Percentiles rank a stretch among this genome's conserved stretches.
Conservation (phyloP, 2,797 vertebrate genomes). For the Otolemur crassicaudatus region DNA sequence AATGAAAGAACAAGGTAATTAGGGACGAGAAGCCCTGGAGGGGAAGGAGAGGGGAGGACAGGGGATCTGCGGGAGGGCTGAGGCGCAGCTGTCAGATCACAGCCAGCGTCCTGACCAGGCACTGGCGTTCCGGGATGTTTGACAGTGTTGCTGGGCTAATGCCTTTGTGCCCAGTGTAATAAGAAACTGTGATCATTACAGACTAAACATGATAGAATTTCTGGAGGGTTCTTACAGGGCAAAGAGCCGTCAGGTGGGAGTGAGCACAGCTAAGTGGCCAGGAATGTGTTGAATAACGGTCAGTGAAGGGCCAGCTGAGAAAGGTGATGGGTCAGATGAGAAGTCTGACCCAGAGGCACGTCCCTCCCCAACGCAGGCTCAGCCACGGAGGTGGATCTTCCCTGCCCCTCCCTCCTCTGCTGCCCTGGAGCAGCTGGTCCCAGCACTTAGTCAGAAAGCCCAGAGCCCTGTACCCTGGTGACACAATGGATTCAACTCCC, state of each 20-base stretch:
- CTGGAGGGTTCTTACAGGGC: neutral
- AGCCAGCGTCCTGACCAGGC: fast-evolving
- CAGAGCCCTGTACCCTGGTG: constrained; percentile 43
- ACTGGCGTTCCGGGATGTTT: fast-evolving
- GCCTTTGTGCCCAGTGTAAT: neutral
- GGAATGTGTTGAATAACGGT: too few relatives aligned
- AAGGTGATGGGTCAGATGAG: fast-evolving
- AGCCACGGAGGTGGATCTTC: fast-evolving
- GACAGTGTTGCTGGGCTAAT: fast-evolving
- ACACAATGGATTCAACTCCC: constrained; percentile 55
- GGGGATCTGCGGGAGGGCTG: neutral
- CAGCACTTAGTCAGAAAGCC: constrained; percentile 77
- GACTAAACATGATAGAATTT: neutral
- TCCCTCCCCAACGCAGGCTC: fast-evolving
- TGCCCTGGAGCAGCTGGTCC: constrained; percentile 50
- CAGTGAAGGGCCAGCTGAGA: neutral
- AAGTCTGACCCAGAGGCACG: fast-evolving
- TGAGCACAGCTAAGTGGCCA: neutral
- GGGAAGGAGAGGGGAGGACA: fast-evolving
- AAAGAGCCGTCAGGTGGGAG: neutral
- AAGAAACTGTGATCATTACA: neutral
- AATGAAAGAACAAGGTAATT: neutral
- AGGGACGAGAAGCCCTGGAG: neutral
- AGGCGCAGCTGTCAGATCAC: fast-evolving
- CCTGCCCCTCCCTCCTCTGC: neutral